These are phyloP conservation scores for Potorous gilbertii DNA, from an alignment of 2,797 vertebrate genomes.

Conservation along the genomic window DNA sequence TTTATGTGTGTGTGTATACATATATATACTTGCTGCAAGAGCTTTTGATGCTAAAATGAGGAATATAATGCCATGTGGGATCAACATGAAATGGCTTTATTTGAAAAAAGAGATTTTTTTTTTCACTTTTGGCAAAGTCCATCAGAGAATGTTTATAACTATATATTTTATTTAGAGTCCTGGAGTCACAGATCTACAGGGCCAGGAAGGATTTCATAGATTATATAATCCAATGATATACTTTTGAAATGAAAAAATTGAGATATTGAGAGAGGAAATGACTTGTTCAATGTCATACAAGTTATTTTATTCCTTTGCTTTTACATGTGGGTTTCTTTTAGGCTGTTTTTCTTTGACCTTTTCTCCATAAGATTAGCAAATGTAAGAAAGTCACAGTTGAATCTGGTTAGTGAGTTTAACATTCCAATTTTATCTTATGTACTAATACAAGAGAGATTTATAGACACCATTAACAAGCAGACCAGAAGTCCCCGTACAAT, in stretches of 20 bases:
- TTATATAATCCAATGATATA: not conserved
- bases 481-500: not conserved
- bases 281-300: not conserved
- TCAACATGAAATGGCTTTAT: not conserved
- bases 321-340: not conserved
- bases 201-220: not conserved
- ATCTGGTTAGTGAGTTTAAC: not conserved
- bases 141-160: not conserved
- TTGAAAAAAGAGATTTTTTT: too few relatives aligned
- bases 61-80: too few relatives aligned
- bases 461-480: not conserved
- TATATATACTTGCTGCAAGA: too few relatives aligned
- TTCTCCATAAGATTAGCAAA: not conserved
- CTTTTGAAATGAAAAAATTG: not conserved
- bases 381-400: not conserved
- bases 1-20: too few relatives aligned
- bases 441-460: not conserved
- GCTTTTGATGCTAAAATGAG: too few relatives aligned
- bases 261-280: not conserved
- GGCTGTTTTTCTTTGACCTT: not conserved
- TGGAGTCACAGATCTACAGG: not conserved
- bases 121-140: not conserved
- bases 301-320: not conserved
- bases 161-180: not conserved
- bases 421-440: not conserved